These are phyloP conservation scores for Dromaius novaehollandiae DNA, from an alignment of 2,113 vertebrate genomes.

Conservation along the genomic window DNA sequence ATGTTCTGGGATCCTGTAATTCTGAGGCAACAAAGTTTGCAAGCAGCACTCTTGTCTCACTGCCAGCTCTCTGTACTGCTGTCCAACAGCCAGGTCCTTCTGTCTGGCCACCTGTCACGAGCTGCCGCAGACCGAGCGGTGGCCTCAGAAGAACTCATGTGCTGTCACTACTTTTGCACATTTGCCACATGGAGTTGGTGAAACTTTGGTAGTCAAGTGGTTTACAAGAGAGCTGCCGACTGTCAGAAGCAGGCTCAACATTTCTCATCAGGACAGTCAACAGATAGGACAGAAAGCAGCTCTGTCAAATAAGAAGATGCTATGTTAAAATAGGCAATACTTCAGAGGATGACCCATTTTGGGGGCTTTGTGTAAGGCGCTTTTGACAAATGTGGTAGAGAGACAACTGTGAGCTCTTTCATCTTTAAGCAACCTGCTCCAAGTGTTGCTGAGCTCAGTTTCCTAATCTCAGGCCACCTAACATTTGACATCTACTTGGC, in stretches of 20 bases:
- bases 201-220: neutral
- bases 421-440: neutral
- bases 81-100: neutral
- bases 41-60: neutral
- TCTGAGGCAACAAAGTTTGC: neutral
- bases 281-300: neutral
- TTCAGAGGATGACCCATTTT: rapidly evolving
- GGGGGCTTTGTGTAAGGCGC: neutral
- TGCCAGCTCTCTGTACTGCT: neutral
- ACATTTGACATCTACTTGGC: neutral
- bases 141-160: neutral
- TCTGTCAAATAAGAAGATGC: neutral
- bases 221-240: neutral
- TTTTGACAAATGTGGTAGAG: neutral
- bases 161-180: neutral
- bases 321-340: neutral
- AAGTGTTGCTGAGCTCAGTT: neutral
- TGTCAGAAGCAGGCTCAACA: neutral
- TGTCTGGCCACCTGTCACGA: constrained; percentile 38
- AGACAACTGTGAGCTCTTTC: neutral
- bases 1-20: neutral
- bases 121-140: neutral
- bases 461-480: neutral
- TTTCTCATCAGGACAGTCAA: neutral
- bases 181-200: neutral